Percentiles rank a stretch among this genome's conserved stretches.
phyloP scores from a whole-genome alignment of 2,888 invertebrate species.

The Nomada flava region DNA sequence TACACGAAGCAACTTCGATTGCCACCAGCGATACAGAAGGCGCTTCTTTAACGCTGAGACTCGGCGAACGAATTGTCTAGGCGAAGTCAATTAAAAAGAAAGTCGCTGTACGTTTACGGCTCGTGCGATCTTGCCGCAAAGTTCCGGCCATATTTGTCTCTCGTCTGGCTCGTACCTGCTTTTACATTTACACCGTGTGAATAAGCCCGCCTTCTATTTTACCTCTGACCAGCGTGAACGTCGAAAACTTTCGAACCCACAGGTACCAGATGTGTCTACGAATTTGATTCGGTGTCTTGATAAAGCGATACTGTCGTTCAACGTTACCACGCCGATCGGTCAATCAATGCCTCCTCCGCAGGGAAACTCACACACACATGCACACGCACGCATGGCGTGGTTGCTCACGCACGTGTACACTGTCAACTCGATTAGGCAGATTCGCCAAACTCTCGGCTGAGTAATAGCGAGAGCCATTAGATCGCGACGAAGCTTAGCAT shows the following conservation, averaged over 20 bases:
- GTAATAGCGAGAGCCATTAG: slow-evolving; percentile 60
- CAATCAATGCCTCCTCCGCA: slow-evolving; percentile 64
- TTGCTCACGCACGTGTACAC: slow-evolving; percentile 41
- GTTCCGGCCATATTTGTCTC: background rate
- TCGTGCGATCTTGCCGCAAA: background rate
- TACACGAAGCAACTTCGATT: slow-evolving; percentile 28
- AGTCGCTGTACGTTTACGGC: background rate
- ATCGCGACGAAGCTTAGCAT: slow-evolving; percentile 63
- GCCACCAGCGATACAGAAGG: slow-evolving; percentile 11
- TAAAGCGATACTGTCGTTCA: slow-evolving; percentile 27
- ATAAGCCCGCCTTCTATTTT: background rate
- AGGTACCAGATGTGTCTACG: no score
- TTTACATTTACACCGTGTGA: background rate
- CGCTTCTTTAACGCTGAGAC: background rate
- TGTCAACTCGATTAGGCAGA: slow-evolving; percentile 60
- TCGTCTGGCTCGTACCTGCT: background rate
- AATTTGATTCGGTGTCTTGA: slow-evolving; percentile 11
- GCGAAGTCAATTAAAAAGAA: slow-evolving; percentile 24
- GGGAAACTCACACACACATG: slow-evolving; percentile 26
- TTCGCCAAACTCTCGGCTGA: slow-evolving; percentile 59
- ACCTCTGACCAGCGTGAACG: background rate
- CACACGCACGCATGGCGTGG: background rate
- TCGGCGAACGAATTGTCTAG: background rate
- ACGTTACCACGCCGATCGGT: slow-evolving; percentile 66
- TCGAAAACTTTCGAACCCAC: background rate